Percentiles rank a stretch among this genome's conserved stretches.
phyloP scores from a whole-genome alignment of 1,140 invertebrate species.

The Dufourea novaeangliae region DNA sequence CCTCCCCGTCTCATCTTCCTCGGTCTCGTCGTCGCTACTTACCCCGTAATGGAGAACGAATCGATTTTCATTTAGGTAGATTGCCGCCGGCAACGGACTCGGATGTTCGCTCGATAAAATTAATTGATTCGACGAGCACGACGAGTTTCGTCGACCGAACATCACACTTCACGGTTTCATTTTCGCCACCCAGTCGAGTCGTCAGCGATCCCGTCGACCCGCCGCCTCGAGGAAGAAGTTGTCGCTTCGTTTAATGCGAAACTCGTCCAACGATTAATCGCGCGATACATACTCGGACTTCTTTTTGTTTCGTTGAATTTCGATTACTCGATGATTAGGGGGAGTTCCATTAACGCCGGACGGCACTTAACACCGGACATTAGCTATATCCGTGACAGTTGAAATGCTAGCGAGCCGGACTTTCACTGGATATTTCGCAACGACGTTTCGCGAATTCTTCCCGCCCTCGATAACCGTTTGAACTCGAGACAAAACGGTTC shows the following conservation, averaged over 20 bases:
- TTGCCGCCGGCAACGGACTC: slow-evolving; percentile 31
- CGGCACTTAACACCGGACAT: too few species aligned
- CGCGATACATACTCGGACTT: background rate
- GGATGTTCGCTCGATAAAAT: slow-evolving; percentile 57
- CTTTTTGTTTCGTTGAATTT: background rate
- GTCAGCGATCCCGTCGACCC: background rate
- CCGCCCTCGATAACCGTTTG: slow-evolving; percentile 22
- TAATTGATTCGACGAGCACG: slow-evolving; percentile 61
- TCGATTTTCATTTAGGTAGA: slow-evolving; percentile 65
- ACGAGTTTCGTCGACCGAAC: slow-evolving; percentile 25
- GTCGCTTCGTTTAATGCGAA: background rate
- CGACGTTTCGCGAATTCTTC: slow-evolving; percentile 29
- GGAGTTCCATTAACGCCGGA: too few species aligned
- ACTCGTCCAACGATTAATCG: background rate
- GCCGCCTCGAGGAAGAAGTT: background rate
- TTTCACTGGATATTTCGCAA: slow-evolving; percentile 37
- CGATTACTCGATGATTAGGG: slow-evolving; percentile 7
- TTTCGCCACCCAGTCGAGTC: background rate
- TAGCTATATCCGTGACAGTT: too few species aligned
- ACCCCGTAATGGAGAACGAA: slow-evolving; percentile 59
- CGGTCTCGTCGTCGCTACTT: slow-evolving; percentile 46
- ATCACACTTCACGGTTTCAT: slow-evolving; percentile 1
- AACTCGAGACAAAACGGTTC: slow-evolving; percentile 7
- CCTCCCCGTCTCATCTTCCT: background rate
- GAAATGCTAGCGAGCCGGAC: too few species aligned